Percentiles rank a stretch among this genome's conserved stretches.
Conservation (phyloP, 2,113 vertebrate genomes). For the Dendrocopos noguchii region DNA sequence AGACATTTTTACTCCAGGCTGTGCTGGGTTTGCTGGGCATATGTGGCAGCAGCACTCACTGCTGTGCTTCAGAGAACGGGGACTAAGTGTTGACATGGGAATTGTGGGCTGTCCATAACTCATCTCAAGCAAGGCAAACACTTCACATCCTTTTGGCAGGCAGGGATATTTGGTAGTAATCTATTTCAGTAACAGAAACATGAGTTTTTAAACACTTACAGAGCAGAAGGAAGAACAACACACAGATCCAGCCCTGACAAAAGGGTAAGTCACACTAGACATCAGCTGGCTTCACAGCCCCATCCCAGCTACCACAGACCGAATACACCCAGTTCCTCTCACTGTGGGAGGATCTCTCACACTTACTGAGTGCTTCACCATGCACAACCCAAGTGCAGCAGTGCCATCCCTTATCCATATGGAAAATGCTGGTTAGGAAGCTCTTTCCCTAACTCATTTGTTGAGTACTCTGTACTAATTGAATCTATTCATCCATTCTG, state of each 20-base stretch:
- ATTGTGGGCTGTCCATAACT: background rate
- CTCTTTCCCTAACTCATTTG: background rate
- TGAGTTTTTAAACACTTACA: background rate
- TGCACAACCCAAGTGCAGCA: fast-evolving
- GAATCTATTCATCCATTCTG: background rate
- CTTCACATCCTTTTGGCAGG: background rate
- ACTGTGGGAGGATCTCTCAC: background rate
- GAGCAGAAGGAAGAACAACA: background rate
- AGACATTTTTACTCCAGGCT: background rate
- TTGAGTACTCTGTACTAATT: background rate
- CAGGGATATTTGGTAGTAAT: background rate
- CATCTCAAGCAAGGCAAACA: background rate
- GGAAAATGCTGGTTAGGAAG: fast-evolving
- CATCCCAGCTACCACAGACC: background rate
- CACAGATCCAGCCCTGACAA: background rate
- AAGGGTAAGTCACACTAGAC: background rate
- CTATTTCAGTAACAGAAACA: background rate
- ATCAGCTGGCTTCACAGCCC: background rate
- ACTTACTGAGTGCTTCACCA: fast-evolving
- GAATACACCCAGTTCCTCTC: fast-evolving
- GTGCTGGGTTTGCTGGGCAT: fast-evolving
- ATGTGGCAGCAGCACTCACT: fast-evolving
- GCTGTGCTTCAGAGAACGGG: background rate
- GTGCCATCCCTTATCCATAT: fast-evolving
- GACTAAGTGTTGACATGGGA: background rate